phyloP scores from a whole-genome alignment of 1,140 invertebrate species.

The Drosophila teissieri region DNA sequence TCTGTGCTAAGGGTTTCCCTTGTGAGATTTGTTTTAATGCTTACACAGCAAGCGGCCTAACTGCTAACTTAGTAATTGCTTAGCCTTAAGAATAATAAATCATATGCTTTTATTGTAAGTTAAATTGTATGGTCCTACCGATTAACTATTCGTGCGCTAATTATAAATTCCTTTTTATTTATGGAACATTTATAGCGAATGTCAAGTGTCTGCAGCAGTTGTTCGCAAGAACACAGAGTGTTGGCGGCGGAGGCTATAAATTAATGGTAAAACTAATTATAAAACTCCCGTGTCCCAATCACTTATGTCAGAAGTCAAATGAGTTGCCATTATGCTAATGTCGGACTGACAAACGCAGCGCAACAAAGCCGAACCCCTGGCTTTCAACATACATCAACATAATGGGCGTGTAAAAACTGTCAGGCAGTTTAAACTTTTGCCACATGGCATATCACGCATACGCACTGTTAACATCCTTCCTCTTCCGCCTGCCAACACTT shows the following conservation, averaged over 20 bases:
- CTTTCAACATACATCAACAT: slow-evolving; percentile 26
- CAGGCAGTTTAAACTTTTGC: slow-evolving; percentile 41
- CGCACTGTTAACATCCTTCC: slow-evolving; percentile 18
- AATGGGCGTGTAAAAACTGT: slow-evolving; percentile 22
- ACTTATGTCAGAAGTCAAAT: slow-evolving; percentile 40
- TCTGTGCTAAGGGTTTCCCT: slow-evolving; percentile 20
- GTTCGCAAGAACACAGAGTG: slow-evolving; percentile 25
- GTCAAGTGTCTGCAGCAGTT: slow-evolving; percentile 43
- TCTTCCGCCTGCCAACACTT: slow-evolving; percentile 4
- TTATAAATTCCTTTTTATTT: slow-evolving; percentile 16
- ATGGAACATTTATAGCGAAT: background rate
- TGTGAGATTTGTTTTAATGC: slow-evolving; percentile 36
- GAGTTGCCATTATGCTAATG: slow-evolving; percentile 21
- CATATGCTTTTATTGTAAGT: too few species aligned
- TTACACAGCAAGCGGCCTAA: slow-evolving; percentile 14
- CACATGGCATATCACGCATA: slow-evolving; percentile 47
- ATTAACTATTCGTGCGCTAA: slow-evolving; percentile 3
- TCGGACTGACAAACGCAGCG: slow-evolving; percentile 13
- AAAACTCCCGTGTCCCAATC: slow-evolving; percentile 32
- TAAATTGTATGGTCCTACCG: too few species aligned
- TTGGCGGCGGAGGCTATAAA: slow-evolving; percentile 40
- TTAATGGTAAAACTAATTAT: slow-evolving; percentile 51
- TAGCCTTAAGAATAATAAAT: too few species aligned
- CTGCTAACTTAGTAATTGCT: background rate
- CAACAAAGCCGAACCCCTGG: slow-evolving; percentile 18